Evolutionary conservation across 2,888 invertebrate species (phyloP).

Genomic region (Cerceris ruficornis): DNA sequence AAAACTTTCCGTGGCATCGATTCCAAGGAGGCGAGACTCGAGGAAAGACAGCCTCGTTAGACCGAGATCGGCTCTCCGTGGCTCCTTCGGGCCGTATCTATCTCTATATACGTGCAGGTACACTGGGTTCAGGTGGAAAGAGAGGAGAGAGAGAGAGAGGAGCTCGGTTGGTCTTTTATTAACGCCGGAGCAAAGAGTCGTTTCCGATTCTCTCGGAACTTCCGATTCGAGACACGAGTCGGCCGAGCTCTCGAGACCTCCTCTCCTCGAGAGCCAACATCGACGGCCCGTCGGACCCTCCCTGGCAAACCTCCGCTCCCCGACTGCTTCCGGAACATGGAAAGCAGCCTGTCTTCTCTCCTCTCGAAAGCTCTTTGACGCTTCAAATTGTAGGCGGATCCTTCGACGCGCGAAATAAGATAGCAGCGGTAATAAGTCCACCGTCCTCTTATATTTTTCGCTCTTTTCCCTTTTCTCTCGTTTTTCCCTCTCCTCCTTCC

Average conservation of each 20-base stretch:
- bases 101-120: neutral
- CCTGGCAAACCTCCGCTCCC: too few species aligned
- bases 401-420: neutral
- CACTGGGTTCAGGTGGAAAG: neutral
- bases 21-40: conserved; percentile 42
- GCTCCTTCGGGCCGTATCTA: conserved; percentile 11
- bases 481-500: too few species aligned
- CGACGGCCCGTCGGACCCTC: too few species aligned
- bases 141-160: too few species aligned
- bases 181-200: conserved; percentile 40
- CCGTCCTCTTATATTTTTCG: neutral
- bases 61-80: conserved; percentile 49
- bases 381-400: too few species aligned
- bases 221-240: neutral
- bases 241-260: neutral
- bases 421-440: neutral
- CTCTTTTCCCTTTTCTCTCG: neutral
- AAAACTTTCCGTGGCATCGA: conserved; percentile 61
- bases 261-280: neutral
- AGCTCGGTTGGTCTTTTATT: conserved; percentile 39
- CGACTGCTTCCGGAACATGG: too few species aligned
- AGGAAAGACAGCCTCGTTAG: conserved; percentile 60
- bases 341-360: too few species aligned
- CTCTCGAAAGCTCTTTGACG: too few species aligned
- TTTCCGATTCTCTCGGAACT: conserved; percentile 7